Percentiles rank a stretch among this genome's conserved stretches.
Evolutionary conservation across 1,140 invertebrate genomes (phyloP).

Genomic region (Pinna nobilis): DNA sequence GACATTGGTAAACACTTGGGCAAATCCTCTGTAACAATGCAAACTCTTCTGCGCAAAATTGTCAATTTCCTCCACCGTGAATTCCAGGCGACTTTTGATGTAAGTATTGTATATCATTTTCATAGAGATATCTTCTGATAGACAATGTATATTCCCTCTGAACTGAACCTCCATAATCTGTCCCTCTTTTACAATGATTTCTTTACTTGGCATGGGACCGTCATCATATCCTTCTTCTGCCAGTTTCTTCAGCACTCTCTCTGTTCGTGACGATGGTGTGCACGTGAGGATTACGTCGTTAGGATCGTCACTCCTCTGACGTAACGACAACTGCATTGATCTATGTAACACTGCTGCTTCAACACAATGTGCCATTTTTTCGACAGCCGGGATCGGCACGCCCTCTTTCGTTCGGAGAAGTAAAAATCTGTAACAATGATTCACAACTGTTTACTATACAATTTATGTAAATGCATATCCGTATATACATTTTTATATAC

Average conservation of each 20-base stretch:
- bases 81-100: slow-evolving; percentile 38
- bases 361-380: slow-evolving; percentile 37
- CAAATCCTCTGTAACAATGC: slow-evolving; percentile 62
- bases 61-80: slow-evolving; percentile 56
- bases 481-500: too few species aligned
- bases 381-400: slow-evolving; percentile 22
- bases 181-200: slow-evolving; percentile 60
- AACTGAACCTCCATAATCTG: slow-evolving; percentile 58
- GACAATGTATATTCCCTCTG: slow-evolving; percentile 59
- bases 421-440: slow-evolving; percentile 39
- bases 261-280: slow-evolving; percentile 25
- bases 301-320: slow-evolving; percentile 51
- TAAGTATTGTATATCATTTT: slow-evolving; percentile 51
- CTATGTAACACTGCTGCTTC: slow-evolving; percentile 40
- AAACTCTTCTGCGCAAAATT: slow-evolving; percentile 66
- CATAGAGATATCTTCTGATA: background rate
- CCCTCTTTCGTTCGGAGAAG: slow-evolving; percentile 48
- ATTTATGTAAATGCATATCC: background rate
- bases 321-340: slow-evolving; percentile 46
- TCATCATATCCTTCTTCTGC: slow-evolving; percentile 57
- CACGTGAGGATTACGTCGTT: slow-evolving; percentile 48
- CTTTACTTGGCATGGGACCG: slow-evolving; percentile 52
- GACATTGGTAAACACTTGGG: slow-evolving; percentile 53
- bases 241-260: slow-evolving; percentile 43
- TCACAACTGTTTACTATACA: background rate